phyloP scores from a whole-genome alignment of 2,113 vertebrate genomes.

The Notothenia coriiceps region DNA sequence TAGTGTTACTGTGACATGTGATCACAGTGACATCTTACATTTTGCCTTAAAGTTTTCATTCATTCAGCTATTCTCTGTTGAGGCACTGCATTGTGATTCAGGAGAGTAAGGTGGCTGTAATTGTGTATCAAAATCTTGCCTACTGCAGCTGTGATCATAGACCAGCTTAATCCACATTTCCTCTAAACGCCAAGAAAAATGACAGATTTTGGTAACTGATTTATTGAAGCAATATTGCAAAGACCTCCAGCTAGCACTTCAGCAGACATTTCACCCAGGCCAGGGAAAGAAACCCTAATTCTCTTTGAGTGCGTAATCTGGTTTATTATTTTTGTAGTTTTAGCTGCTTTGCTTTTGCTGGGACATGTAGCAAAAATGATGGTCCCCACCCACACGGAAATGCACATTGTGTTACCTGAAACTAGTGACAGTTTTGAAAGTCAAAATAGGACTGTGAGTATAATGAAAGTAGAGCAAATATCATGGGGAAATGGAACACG shows the following conservation, averaged over 20 bases:
- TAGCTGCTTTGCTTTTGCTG: not conserved
- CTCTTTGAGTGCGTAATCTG: not conserved
- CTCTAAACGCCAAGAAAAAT: conserved; percentile 24
- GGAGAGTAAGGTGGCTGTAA: not conserved
- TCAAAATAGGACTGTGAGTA: not conserved
- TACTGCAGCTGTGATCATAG: conserved; percentile 11
- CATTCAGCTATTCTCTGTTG: conserved; percentile 18
- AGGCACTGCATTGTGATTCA: conserved; percentile 23
- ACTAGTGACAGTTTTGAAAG: conserved; percentile 17
- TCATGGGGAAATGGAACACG: not conserved
- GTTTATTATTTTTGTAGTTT: conserved; percentile 15
- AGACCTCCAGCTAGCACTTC: not conserved
- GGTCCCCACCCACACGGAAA: not conserved
- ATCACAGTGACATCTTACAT: conserved; percentile 26
- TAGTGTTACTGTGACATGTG: conserved; percentile 18
- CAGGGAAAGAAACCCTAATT: not conserved
- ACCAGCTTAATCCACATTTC: conserved; percentile 1
- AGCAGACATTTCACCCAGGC: conserved; percentile 13
- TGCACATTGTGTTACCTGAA: not conserved
- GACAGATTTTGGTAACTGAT: conserved; percentile 32
- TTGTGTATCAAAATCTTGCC: conserved; percentile 20
- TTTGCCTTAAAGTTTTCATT: conserved; percentile 36
- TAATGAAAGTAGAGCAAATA: conserved; percentile 15
- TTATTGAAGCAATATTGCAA: conserved; percentile 37
- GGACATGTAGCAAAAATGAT: not conserved